Evolutionary conservation across 23 tunicate species (phyloP).

Genomic region (Styela plicata): DNA sequence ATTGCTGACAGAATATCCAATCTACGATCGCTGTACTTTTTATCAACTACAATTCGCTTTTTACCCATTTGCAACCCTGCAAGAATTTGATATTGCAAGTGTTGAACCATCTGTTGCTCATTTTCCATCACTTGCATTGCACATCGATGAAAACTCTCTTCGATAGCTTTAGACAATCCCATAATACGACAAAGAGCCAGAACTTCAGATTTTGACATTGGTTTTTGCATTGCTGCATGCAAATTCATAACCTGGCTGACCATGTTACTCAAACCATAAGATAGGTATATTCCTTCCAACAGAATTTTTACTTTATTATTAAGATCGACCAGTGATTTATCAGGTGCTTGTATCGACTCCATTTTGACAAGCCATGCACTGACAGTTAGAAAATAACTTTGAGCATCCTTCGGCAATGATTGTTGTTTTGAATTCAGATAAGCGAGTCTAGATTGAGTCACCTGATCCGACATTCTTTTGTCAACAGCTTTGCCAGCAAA

Average conservation of each 20-base stretch:
- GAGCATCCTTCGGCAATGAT: conserved; percentile 76
- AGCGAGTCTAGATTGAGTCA: conserved; percentile 25
- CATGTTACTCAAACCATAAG: conserved; percentile 33
- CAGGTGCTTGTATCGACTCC: conserved; percentile 32
- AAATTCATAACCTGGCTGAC: conserved; percentile 65
- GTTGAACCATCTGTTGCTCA: conserved; percentile 63
- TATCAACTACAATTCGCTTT: conserved; percentile 65
- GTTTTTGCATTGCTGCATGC: conserved; percentile 53
- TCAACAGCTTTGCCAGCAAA: conserved; percentile 49
- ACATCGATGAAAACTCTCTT: conserved; percentile 42
- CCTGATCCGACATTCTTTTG: conserved; percentile 68
- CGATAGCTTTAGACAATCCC: conserved; percentile 67
- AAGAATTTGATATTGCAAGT: conserved; percentile 60
- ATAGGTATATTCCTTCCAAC: conserved; percentile 58
- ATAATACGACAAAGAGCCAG: conserved; percentile 74
- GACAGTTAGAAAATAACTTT: conserved; percentile 45
- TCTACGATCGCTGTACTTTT: conserved; percentile 80
- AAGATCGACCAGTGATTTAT: conserved; percentile 47
- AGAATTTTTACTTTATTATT: conserved; percentile 37
- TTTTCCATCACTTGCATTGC: conserved; percentile 47
- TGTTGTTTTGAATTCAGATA: conserved; percentile 66
- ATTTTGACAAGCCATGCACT: conserved; percentile 78
- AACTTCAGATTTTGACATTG: conserved; percentile 77
- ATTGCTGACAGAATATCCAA: conserved; percentile 80
- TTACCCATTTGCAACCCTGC: conserved; percentile 55